A percentile compares a stretch with the other conserved stretches of the same genome.
Evolutionary conservation across 2,888 invertebrate species (phyloP).

Genomic region (Drosophila mayaguana): DNA sequence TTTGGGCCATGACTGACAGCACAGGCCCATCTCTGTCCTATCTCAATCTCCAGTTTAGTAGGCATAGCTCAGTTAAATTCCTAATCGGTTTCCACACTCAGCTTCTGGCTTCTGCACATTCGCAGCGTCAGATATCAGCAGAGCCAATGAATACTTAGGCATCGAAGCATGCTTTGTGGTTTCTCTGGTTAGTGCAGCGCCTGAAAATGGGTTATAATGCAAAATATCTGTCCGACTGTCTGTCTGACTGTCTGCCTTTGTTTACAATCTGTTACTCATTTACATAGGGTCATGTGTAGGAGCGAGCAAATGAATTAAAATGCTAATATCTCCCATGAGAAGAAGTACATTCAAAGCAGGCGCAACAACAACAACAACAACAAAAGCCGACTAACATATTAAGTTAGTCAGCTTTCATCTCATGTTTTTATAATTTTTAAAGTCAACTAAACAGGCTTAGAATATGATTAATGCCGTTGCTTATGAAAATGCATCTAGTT

Average conservation of each 20-base stretch:
- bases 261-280: constrained; percentile 46
- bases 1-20: neutral
- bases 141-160: constrained; percentile 1
- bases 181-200: constrained; percentile 1
- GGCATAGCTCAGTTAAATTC: neutral
- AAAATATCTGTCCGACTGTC: constrained; percentile 34
- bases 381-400: constrained; percentile 20
- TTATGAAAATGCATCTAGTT: constrained; percentile 10
- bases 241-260: constrained; percentile 35
- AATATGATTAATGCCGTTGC: neutral
- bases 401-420: constrained; percentile 45
- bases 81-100: neutral
- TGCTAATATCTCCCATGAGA: constrained; percentile 53
- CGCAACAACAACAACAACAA: constrained; percentile 2
- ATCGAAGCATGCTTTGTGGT: constrained; percentile 9
- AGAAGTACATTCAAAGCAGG: constrained; percentile 15
- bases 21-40: no score
- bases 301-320: constrained; percentile 55
- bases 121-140: neutral
- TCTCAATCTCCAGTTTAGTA: no score
- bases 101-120: neutral
- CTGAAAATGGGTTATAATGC: constrained; percentile 54
- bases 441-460: neutral
- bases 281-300: constrained; percentile 61
- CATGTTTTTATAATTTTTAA: constrained; percentile 8